Evolutionary conservation across 23 tunicate species (phyloP).

Genomic region (Phallusia fumigata): DNA sequence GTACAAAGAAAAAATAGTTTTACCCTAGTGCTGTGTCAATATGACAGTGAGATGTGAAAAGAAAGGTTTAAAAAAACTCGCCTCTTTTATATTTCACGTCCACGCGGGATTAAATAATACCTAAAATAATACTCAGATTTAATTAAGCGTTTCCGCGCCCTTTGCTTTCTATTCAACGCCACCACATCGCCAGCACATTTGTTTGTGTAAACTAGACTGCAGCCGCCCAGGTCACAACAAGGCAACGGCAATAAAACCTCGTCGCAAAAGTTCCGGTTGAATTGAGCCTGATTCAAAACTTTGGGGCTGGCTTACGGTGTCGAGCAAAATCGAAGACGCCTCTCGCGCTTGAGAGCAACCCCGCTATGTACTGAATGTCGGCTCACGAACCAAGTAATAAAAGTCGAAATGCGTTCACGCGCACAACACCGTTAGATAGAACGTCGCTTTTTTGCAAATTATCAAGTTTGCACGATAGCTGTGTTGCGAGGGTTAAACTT

Average conservation of each 20-base stretch:
- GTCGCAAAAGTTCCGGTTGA: constrained; percentile 10
- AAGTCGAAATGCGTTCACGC: constrained; percentile 1
- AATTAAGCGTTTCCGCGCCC: too few species aligned
- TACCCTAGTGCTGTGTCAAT: too few species aligned
- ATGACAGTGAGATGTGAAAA: too few species aligned
- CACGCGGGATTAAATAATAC: too few species aligned
- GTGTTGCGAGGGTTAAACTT: not conserved
- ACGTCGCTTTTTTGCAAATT: not conserved
- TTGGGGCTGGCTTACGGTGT: not conserved
- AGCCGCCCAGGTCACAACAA: constrained; percentile 5
- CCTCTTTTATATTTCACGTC: too few species aligned
- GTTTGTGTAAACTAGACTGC: constrained; percentile 2
- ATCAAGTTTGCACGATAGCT: not conserved
- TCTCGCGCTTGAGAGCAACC: constrained; percentile 2
- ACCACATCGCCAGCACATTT: not conserved
- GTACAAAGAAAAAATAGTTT: too few species aligned
- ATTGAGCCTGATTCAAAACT: not conserved
- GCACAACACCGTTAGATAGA: not conserved
- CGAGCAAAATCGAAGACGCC: not conserved
- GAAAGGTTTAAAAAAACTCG: too few species aligned
- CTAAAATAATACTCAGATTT: too few species aligned
- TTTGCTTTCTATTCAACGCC: too few species aligned
- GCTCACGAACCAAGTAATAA: not conserved
- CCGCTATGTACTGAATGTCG: not conserved
- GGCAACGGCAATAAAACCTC: not conserved